Conservation (phyloP, 2,888 invertebrate genomes). For the Lottia scabra region DNA sequence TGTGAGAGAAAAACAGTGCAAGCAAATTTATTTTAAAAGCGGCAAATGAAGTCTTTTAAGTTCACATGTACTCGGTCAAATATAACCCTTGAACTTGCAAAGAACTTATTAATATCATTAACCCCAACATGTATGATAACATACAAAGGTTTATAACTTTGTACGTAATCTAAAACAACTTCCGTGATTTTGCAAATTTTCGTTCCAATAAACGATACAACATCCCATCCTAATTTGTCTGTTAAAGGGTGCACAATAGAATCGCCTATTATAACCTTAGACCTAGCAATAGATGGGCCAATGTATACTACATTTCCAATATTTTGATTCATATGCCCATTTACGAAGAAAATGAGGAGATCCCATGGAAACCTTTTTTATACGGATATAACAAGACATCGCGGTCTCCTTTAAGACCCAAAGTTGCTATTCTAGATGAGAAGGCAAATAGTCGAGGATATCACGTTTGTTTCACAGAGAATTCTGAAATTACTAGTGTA, state of each 20-base stretch:
- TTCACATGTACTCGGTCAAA: too few relatives aligned
- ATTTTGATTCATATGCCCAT: too few relatives aligned
- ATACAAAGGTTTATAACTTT: neutral
- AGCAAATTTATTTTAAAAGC: too few relatives aligned
- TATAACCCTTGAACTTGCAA: neutral
- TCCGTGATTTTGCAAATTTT: neutral
- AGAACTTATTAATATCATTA: neutral
- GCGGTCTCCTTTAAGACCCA: neutral
- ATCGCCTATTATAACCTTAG: neutral
- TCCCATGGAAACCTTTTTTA: neutral
- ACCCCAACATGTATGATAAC: neutral
- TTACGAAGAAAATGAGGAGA: neutral
- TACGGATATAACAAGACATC: neutral
- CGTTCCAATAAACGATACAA: neutral
- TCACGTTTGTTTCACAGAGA: neutral
- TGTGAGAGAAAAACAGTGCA: too few relatives aligned
- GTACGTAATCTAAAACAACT: neutral
- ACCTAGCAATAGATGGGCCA: neutral
- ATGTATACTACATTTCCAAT: too few relatives aligned
- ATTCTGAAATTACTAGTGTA: neutral
- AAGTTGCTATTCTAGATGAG: neutral
- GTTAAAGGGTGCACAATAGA: neutral
- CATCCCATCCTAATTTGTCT: neutral
- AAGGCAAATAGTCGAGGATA: neutral
- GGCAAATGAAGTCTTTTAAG: too few relatives aligned